Conservation (phyloP, 2,797 vertebrate genomes). For the Bucorvus abyssinicus region DNA sequence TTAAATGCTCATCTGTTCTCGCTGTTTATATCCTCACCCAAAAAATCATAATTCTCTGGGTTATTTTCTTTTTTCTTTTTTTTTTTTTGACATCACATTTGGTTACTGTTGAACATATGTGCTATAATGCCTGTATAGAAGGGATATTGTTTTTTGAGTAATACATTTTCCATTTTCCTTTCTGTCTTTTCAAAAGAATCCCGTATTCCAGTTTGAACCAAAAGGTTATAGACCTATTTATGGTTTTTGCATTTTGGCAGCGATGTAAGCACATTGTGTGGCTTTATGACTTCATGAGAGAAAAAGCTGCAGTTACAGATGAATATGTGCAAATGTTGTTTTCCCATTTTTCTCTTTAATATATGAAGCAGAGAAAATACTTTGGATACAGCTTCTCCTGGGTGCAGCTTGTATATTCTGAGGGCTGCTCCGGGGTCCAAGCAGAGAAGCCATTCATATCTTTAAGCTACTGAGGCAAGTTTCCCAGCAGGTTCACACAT, state of each 20-base stretch:
- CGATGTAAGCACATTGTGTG: background rate
- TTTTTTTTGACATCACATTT: background rate
- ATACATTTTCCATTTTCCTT: slow-evolving; percentile 29
- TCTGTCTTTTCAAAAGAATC: background rate
- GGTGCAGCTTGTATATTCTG: background rate
- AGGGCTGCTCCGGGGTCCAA: background rate
- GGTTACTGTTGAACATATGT: slow-evolving; percentile 27
- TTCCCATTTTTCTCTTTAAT: background rate
- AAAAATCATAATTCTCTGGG: slow-evolving; percentile 20
- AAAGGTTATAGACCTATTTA: slow-evolving; percentile 35
- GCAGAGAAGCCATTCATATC: background rate
- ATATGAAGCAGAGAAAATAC: background rate
- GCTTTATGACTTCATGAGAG: slow-evolving; percentile 23
- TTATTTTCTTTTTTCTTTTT: background rate
- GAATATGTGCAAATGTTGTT: background rate
- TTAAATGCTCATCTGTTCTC: slow-evolving; percentile 52
- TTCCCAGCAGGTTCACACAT: background rate
- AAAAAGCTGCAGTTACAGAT: background rate
- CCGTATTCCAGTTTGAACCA: background rate
- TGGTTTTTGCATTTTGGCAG: slow-evolving; percentile 24
- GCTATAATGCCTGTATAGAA: background rate
- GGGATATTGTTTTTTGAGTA: background rate
- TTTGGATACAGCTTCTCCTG: background rate
- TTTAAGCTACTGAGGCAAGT: background rate
- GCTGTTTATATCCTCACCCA: slow-evolving; percentile 20